Conservation (phyloP, 2,113 vertebrate genomes). For the Pleuronectes platessa region DNA sequence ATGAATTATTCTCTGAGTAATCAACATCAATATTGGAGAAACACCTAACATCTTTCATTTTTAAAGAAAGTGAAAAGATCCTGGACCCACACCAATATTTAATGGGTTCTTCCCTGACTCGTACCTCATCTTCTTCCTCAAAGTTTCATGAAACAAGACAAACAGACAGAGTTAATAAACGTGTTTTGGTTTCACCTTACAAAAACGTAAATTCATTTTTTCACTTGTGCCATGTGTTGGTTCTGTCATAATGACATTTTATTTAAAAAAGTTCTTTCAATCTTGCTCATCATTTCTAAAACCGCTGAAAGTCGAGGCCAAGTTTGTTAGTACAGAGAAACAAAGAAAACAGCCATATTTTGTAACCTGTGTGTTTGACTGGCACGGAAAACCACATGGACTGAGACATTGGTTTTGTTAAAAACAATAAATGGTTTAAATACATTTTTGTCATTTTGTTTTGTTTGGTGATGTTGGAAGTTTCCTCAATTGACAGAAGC, state of each 20-base stretch:
- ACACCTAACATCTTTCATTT: no score
- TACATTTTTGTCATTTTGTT: constrained; percentile 15
- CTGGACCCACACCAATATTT: neutral
- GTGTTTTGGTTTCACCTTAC: constrained; percentile 17
- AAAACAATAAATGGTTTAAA: constrained; percentile 69
- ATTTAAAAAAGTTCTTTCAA: constrained; percentile 9
- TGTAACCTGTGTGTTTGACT: constrained; percentile 39
- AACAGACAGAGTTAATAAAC: no score
- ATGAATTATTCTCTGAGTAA: no score
- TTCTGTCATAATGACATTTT: constrained; percentile 16
- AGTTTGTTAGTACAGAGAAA: neutral
- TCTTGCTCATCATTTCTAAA: constrained; percentile 30
- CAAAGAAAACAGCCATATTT: constrained; percentile 39
- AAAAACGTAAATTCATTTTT: constrained; percentile 40
- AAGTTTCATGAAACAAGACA: neutral
- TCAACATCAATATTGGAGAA: no score
- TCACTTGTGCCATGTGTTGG: constrained; percentile 50
- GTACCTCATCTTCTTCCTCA: neutral
- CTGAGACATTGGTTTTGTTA: constrained; percentile 54
- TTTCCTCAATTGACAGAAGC: neutral
- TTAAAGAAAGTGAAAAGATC: neutral
- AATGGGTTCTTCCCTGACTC: neutral
- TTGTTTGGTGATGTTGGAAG: constrained; percentile 10
- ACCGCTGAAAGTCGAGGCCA: neutral
- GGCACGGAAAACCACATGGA: constrained; percentile 39